Percentiles rank a stretch among this genome's conserved stretches.
These are phyloP conservation scores for Caenorhabditis sp. DNA, from an alignment of 2,888 invertebrate species.

Conservation along the genomic window DNA sequence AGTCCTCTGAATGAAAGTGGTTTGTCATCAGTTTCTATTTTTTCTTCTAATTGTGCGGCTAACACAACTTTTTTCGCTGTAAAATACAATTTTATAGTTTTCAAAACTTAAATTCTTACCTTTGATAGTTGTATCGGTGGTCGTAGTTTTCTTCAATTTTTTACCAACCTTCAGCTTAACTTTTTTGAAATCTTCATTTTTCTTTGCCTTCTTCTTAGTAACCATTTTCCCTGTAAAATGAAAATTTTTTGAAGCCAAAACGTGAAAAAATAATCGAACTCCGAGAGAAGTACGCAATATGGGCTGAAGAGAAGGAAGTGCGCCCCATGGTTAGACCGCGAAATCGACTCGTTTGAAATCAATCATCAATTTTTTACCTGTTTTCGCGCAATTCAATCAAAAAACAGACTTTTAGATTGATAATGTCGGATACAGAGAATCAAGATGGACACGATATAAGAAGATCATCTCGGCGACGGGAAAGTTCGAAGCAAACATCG, in stretches of 20 bases:
- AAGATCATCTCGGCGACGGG: constrained; percentile 33
- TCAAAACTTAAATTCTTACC: constrained; percentile 12
- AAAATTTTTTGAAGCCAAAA: background rate
- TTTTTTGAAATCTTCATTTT: constrained; percentile 60
- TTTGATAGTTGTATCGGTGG: constrained; percentile 59
- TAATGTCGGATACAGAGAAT: constrained; percentile 39
- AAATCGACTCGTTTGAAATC: background rate
- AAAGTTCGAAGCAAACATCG: constrained; percentile 14
- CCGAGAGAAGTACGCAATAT: background rate
- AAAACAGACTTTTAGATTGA: background rate
- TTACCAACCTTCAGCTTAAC: constrained; percentile 64
- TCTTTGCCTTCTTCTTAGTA: constrained; percentile 50
- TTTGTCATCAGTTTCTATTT: constrained; percentile 38
- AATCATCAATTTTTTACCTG: background rate
- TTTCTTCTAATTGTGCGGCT: constrained; percentile 48
- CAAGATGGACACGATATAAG: constrained; percentile 13
- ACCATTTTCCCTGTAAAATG: constrained; percentile 16
- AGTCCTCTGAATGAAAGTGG: constrained; percentile 51
- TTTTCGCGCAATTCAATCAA: constrained; percentile 5
- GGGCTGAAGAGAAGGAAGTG: background rate
- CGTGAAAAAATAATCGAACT: background rate
- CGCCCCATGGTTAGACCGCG: constrained; percentile 21
- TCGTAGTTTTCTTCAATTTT: constrained; percentile 55
- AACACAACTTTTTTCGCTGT: constrained; percentile 45
- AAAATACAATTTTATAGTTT: constrained; percentile 6